Evolutionary conservation across 1,140 invertebrate genomes (phyloP).

Genomic region (Trichonephila clavipes): DNA sequence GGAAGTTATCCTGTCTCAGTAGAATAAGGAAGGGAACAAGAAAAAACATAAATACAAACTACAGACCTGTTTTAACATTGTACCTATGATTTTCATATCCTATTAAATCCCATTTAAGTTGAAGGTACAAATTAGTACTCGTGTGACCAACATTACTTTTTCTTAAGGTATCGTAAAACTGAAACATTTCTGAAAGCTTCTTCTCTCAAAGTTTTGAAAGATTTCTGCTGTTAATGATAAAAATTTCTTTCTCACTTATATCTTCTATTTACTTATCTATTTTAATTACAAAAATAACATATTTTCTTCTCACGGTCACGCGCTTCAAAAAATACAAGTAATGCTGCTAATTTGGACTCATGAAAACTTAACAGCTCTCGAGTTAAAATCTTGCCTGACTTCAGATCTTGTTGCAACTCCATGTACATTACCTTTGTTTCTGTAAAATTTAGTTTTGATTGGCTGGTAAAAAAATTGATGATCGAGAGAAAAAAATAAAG

Average conservation of each 20-base stretch:
- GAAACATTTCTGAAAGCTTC: neutral
- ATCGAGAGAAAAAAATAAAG: too few species aligned
- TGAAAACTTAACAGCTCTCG: too few species aligned
- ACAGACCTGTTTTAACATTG: constrained; percentile 13
- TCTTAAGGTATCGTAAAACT: neutral
- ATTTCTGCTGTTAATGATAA: neutral
- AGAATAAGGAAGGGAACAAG: neutral
- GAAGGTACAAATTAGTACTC: constrained; percentile 4
- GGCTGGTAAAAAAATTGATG: too few species aligned
- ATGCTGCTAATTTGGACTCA: neutral
- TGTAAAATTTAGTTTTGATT: too few species aligned
- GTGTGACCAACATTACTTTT: neutral
- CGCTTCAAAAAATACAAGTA: neutral
- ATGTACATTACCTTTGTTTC: too few species aligned
- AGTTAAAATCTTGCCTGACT: too few species aligned
- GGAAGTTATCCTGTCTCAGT: too few species aligned
- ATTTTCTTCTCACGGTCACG: neutral
- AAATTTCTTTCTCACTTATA: neutral
- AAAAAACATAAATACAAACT: neutral
- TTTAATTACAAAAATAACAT: neutral
- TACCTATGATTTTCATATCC: constrained; percentile 43
- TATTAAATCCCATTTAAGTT: constrained; percentile 20
- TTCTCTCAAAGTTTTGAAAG: neutral
- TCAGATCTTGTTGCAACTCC: too few species aligned
- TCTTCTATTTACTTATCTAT: neutral